Conservation (phyloP, 1,140 invertebrate species). For the Amphibalanus amphitrite region DNA sequence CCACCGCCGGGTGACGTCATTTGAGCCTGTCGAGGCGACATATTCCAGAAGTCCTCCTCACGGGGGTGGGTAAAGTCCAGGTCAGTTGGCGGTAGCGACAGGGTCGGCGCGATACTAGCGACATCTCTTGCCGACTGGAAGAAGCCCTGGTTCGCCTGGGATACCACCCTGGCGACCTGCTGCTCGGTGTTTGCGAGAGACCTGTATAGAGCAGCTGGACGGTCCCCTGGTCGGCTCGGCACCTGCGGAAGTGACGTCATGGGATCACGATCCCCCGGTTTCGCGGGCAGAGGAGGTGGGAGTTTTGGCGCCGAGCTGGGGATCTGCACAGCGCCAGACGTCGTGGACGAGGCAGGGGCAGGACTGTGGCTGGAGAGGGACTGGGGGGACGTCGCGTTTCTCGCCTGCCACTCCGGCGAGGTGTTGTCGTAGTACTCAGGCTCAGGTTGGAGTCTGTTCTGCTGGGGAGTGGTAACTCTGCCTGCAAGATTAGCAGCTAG, state of each 20-base stretch:
- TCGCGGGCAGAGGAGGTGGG: no score
- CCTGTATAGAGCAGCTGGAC: neutral
- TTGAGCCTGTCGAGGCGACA: neutral
- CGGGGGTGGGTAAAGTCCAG: neutral
- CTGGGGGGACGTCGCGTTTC: neutral
- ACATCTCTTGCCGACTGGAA: neutral
- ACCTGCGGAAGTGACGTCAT: no score
- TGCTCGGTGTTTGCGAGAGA: no score
- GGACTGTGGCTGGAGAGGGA: neutral
- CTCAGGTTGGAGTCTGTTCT: neutral
- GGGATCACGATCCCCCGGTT: no score
- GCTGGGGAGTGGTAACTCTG: no score
- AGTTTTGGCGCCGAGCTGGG: no score
- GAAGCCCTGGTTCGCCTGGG: neutral
- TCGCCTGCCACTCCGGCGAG: neutral
- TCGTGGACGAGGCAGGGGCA: no score
- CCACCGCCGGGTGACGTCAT: neutral
- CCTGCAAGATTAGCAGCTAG: no score
- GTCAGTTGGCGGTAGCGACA: neutral
- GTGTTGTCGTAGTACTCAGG: neutral
- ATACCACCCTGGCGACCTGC: neutral
- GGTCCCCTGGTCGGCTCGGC: no score
- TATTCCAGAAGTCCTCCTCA: neutral
- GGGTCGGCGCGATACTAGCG: no score
- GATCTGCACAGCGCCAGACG: no score